Percentiles rank a stretch among this genome's conserved stretches.
phyloP scores from a whole-genome alignment of 2,797 vertebrate genomes.

The Gambelia wislizenii region DNA sequence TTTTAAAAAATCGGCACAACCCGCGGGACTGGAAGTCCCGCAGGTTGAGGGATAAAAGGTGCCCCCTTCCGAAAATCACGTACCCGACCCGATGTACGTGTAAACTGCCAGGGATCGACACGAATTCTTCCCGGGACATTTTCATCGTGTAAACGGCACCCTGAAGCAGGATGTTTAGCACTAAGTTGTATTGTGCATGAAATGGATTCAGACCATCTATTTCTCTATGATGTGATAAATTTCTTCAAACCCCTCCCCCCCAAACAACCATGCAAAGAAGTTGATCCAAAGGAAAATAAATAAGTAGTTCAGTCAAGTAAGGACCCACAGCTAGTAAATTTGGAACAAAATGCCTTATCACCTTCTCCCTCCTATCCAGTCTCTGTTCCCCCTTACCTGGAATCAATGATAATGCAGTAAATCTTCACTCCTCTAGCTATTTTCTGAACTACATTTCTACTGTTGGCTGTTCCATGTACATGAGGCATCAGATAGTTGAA shows the following conservation, averaged over 20 bases:
- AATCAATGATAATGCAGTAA: not conserved
- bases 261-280: not conserved
- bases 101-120: no score
- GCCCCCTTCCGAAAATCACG: no score
- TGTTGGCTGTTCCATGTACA: not conserved
- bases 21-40: no score
- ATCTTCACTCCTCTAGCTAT: not conserved
- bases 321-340: not conserved
- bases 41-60: no score
- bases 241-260: not conserved
- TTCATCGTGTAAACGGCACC: no score
- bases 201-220: not conserved
- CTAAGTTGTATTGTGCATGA: not conserved
- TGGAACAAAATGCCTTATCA: no score
- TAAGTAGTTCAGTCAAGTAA: not conserved
- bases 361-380: no score
- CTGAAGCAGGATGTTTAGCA: not conserved
- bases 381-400: no score
- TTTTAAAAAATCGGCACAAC: no score
- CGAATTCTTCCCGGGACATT: no score
- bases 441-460: not conserved
- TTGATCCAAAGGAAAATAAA: not conserved
- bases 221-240: not conserved
- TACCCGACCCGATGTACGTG: no score
- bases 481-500: not conserved